Conservation (phyloP, 2,113 vertebrate genomes). For the Pygoscelis antarcticus region DNA sequence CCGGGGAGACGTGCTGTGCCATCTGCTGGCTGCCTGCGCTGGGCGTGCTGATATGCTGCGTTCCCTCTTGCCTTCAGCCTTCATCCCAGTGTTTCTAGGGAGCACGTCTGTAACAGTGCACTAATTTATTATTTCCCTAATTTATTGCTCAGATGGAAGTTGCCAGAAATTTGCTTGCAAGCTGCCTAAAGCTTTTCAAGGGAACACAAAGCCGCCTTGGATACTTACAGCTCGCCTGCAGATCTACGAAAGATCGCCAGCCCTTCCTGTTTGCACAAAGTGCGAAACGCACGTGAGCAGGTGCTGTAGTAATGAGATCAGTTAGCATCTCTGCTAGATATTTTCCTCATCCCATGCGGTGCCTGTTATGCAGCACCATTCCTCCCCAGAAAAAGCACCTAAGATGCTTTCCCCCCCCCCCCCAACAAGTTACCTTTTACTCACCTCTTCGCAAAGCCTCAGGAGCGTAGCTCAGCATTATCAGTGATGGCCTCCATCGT, state of each 20-base stretch:
- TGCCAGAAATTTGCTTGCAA: background rate
- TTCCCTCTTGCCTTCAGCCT: background rate
- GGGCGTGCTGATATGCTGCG: rapidly evolving
- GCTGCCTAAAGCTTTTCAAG: background rate
- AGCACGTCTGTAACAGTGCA: rapidly evolving
- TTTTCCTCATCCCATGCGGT: background rate
- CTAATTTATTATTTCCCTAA: background rate
- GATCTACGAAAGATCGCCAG: rapidly evolving
- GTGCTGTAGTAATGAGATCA: background rate
- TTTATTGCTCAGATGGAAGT: background rate
- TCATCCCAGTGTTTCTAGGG: background rate
- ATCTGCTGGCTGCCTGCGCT: background rate
- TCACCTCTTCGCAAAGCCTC: background rate
- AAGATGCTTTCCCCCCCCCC: background rate
- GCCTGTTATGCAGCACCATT: background rate
- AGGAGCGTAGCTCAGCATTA: rapidly evolving
- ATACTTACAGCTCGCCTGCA: background rate
- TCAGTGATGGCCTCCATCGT: rapidly evolving
- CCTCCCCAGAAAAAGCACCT: background rate
- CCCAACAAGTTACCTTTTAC: background rate
- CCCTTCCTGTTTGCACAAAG: background rate
- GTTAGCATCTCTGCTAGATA: background rate
- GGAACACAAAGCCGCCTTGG: background rate
- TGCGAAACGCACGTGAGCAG: rapidly evolving
- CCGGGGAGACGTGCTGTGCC: background rate